Percentiles rank a stretch among this genome's conserved stretches.
Conservation (phyloP, 2,113 vertebrate species). For the Halcyon malimbica region DNA sequence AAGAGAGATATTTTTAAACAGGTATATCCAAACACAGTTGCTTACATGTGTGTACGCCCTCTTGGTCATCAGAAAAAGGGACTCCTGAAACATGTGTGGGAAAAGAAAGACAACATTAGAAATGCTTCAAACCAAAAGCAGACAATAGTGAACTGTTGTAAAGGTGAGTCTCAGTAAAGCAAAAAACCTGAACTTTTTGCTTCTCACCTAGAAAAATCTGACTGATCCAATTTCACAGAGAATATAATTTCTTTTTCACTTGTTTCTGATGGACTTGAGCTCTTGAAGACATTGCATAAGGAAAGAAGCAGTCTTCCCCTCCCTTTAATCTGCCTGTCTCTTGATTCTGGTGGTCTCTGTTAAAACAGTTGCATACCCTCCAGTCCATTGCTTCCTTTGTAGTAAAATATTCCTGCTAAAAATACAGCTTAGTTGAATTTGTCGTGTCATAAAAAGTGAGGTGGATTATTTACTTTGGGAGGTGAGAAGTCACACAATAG, state of each 20-base stretch:
- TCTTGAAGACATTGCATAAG: neutral
- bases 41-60: rapidly evolving
- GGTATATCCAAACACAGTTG: neutral
- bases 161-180: neutral
- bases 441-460: neutral
- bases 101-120: neutral
- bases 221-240: neutral
- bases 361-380: neutral
- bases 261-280: neutral
- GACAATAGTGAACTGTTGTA: neutral
- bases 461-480: neutral
- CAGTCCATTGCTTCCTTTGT: neutral
- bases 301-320: neutral
- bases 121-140: neutral
- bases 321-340: neutral
- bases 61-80: neutral
- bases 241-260: neutral
- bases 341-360: neutral
- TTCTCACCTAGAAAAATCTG: neutral
- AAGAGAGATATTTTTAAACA: neutral
- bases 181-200: neutral
- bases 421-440: neutral
- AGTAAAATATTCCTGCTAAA: neutral
- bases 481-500: neutral
- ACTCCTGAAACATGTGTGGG: neutral